Conservation (phyloP, 2,113 vertebrate species). For the Mormyrus iriodes region DNA sequence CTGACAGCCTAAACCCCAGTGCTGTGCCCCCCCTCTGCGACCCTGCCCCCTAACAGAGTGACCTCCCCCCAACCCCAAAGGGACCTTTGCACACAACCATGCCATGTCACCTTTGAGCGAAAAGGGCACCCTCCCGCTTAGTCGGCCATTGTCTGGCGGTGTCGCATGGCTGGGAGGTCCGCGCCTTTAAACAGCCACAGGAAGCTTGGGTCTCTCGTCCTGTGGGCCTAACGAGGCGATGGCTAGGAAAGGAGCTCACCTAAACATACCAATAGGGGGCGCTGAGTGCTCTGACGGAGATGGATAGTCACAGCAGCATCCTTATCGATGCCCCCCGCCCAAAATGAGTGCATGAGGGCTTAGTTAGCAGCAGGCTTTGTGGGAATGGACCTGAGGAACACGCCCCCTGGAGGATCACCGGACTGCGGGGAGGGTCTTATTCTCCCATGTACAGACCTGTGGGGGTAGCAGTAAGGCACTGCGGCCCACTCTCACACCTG, state of each 20-base stretch:
- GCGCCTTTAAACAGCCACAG: not conserved
- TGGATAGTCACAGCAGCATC: not conserved
- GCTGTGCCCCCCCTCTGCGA: not conserved
- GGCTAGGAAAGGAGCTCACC: not conserved
- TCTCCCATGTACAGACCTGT: slow-evolving; percentile 58
- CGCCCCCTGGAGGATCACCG: slow-evolving; percentile 55
- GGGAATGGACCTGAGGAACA: slow-evolving; percentile 47
- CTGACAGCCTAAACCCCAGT: slow-evolving; percentile 25
- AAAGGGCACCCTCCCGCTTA: not conserved
- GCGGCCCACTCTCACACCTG: slow-evolving; percentile 22
- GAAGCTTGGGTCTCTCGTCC: not conserved
- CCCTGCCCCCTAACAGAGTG: not conserved
- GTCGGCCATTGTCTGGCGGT: too few species aligned
- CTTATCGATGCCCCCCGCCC: not conserved
- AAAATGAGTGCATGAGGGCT: not conserved
- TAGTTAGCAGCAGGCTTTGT: not conserved
- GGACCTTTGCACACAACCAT: not conserved
- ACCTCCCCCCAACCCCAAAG: not conserved
- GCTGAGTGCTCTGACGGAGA: not conserved
- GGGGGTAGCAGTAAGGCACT: not conserved
- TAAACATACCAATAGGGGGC: not conserved
- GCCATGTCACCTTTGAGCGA: not conserved
- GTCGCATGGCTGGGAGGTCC: not conserved
- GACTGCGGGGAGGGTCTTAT: slow-evolving; percentile 55
- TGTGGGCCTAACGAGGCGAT: not conserved